Conservation (phyloP, 1,140 invertebrate genomes). For the Pseudachorutes palmiensis region DNA sequence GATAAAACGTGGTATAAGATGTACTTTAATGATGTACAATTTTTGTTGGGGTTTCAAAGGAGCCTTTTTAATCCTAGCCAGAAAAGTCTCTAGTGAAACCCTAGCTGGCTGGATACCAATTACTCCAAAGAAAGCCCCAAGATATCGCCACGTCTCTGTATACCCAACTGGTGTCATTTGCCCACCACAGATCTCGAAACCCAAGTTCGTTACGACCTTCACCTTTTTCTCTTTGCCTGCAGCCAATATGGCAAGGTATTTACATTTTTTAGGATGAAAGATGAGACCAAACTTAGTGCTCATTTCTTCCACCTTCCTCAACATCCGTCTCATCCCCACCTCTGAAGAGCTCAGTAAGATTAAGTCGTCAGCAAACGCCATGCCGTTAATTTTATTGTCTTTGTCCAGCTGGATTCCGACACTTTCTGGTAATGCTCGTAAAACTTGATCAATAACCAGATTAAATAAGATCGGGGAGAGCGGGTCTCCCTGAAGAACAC, state of each 20-base stretch:
- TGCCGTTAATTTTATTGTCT: neutral
- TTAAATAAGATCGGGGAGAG: constrained; percentile 48
- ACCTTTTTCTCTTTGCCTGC: constrained; percentile 6
- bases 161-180: neutral
- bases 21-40: neutral
- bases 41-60: constrained; percentile 5
- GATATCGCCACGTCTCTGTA: neutral
- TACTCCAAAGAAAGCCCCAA: neutral
- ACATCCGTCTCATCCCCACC: neutral
- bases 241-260: neutral
- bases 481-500: constrained; percentile 49
- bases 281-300: neutral
- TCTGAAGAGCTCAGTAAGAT: neutral
- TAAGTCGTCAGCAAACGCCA: constrained; percentile 7
- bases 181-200: neutral
- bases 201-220: neutral
- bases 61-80: neutral
- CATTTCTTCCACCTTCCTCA: neutral
- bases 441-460: constrained; percentile 43
- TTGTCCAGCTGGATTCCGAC: constrained; percentile 3
- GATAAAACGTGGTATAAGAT: constrained; percentile 2
- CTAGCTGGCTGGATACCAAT: neutral
- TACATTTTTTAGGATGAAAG: constrained; percentile 11
- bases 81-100: neutral
- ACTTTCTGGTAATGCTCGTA: constrained; percentile 32